Conservation (phyloP, 2,797 vertebrate genomes). For the Esox lucius region DNA sequence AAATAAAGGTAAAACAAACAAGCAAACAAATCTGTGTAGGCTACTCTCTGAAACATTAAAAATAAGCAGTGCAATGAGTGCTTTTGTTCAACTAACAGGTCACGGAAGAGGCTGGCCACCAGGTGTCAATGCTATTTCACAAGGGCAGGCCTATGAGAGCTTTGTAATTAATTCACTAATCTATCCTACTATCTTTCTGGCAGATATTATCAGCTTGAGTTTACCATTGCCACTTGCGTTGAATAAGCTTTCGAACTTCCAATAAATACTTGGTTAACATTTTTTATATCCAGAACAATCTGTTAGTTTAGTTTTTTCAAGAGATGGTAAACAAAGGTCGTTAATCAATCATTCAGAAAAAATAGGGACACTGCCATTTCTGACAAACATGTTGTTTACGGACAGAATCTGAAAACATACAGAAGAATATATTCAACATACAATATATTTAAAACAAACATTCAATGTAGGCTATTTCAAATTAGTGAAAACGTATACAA, state of each 20-base stretch:
- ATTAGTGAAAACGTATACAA: not conserved
- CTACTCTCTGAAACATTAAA: not conserved
- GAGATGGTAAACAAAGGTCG: not conserved
- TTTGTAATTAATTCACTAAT: not conserved
- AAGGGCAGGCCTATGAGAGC: not conserved
- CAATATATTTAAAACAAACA: not conserved
- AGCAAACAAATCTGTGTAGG: too few species aligned
- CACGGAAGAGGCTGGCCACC: constrained; percentile 5
- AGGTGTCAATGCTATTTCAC: not conserved
- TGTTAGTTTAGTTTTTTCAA: not conserved
- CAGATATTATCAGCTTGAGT: not conserved
- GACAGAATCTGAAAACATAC: not conserved
- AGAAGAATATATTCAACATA: not conserved
- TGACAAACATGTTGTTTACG: not conserved
- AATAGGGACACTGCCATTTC: not conserved
- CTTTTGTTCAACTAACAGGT: constrained; percentile 1
- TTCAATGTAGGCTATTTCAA: not conserved
- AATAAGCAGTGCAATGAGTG: not conserved
- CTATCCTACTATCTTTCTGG: not conserved
- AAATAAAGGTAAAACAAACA: too few species aligned
- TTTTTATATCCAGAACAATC: not conserved
- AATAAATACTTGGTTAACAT: not conserved
- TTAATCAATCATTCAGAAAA: not conserved
- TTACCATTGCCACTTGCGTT: not conserved
- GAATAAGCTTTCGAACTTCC: not conserved